Conservation (phyloP, 2,113 vertebrate species). For the Gymnobelideus leadbeateri region DNA sequence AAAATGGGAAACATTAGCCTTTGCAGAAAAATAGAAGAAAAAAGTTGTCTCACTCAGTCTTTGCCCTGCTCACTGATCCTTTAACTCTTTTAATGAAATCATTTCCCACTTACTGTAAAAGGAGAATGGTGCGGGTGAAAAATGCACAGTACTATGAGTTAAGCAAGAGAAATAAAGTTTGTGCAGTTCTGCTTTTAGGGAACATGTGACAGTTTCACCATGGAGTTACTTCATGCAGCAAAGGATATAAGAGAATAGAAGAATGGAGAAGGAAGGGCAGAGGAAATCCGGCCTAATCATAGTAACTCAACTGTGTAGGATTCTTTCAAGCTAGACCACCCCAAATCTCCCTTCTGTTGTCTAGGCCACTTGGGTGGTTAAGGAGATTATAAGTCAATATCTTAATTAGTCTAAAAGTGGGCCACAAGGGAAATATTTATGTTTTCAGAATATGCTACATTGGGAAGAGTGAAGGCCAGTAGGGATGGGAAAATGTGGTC, state of each 20-base stretch:
- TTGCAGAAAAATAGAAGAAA: not conserved
- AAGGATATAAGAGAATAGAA: not conserved
- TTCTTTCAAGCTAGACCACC: not conserved
- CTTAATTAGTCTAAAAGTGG: slow-evolving; percentile 1
- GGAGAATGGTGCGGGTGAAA: not conserved
- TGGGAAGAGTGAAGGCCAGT: not conserved
- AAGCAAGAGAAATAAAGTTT: not conserved
- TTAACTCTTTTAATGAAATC: not conserved
- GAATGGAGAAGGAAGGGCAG: not conserved
- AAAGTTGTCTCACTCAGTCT: not conserved
- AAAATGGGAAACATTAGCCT: not conserved
- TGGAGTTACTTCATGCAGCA: not conserved
- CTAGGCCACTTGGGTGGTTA: not conserved
- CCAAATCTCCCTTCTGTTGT: not conserved
- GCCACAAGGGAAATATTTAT: not conserved
- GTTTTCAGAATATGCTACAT: not conserved
- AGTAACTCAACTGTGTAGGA: not conserved
- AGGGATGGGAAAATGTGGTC: not conserved
- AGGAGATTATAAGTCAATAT: not conserved
- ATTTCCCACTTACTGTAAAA: not conserved
- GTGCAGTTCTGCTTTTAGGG: not conserved
- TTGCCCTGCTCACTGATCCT: not conserved
- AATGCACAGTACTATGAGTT: not conserved
- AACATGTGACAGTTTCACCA: not conserved
- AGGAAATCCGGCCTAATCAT: not conserved